Evolutionary conservation across 2,113 vertebrate species (phyloP).

Genomic region (Rhombomys opimus): DNA sequence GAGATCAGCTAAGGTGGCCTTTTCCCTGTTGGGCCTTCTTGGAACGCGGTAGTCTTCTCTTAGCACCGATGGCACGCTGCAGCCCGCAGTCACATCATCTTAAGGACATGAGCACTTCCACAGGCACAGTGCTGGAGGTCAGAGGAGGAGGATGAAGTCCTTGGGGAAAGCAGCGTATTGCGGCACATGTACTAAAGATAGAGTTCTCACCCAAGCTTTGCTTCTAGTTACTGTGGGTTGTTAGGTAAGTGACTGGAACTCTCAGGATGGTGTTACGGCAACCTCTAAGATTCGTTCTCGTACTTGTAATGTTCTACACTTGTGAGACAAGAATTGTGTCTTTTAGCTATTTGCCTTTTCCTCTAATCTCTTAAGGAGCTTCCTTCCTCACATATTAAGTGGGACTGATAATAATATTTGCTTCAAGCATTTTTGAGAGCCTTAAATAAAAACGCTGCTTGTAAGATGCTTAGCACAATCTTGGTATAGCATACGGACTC

Average conservation of each 20-base stretch:
- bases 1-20: neutral
- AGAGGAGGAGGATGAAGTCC: neutral
- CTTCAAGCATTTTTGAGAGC: conserved; percentile 49
- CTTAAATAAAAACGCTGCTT: conserved; percentile 48
- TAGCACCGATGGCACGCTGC: neutral
- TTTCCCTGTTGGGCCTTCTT: neutral
- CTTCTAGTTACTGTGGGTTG: neutral
- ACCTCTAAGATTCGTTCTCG: conserved; percentile 1
- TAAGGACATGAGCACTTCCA: neutral
- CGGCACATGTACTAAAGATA: neutral
- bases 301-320: neutral
- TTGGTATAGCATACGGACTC: neutral
- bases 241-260: neutral
- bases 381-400: conserved; percentile 45
- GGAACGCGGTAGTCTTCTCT: neutral
- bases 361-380: neutral
- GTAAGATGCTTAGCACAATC: neutral
- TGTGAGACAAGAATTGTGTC: neutral
- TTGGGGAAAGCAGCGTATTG: neutral
- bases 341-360: conserved; percentile 42
- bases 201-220: neutral
- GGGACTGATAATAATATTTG: conserved; percentile 32
- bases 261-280: neutral
- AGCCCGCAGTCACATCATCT: neutral
- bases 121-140: neutral